A percentile compares a stretch with the other conserved stretches of the same genome.
Evolutionary conservation across 2,113 vertebrate species (phyloP).

Genomic region (Rissa tridactyla): DNA sequence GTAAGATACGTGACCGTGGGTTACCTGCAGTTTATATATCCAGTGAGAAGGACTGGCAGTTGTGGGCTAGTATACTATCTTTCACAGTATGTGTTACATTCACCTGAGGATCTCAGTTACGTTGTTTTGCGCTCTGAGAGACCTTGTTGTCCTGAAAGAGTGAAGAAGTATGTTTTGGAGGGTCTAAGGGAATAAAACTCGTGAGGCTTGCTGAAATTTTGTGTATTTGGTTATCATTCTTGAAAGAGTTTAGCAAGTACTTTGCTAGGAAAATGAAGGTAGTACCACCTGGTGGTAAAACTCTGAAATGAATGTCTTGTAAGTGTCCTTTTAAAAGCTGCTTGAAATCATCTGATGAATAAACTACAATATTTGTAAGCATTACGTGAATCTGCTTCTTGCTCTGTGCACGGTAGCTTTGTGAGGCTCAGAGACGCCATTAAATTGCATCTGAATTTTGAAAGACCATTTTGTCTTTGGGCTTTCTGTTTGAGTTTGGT

Average conservation of each 20-base stretch:
- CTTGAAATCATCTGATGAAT: not conserved
- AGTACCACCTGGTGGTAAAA: not conserved
- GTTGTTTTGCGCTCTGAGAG: not conserved
- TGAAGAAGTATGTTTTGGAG: not conserved
- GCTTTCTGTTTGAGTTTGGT: not conserved
- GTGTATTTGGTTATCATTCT: not conserved
- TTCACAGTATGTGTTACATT: not conserved
- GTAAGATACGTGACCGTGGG: conserved; percentile 58
- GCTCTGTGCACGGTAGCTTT: not conserved
- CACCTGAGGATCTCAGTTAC: not conserved
- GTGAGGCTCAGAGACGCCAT: not conserved
- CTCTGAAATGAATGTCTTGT: not conserved
- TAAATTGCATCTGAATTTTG: not conserved
- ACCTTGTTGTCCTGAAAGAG: not conserved
- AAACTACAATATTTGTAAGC: not conserved
- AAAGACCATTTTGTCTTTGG: not conserved
- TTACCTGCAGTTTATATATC: not conserved
- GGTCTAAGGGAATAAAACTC: not conserved
- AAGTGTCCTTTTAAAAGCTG: not conserved
- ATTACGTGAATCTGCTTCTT: not conserved
- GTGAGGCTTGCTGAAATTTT: not conserved
- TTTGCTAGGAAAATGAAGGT: not conserved
- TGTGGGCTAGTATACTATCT: not conserved
- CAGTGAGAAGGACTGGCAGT: not conserved
- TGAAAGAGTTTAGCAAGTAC: fast-evolving